Evolutionary conservation across 2,113 vertebrate genomes (phyloP).

Genomic region (Seriola rivoliana): DNA sequence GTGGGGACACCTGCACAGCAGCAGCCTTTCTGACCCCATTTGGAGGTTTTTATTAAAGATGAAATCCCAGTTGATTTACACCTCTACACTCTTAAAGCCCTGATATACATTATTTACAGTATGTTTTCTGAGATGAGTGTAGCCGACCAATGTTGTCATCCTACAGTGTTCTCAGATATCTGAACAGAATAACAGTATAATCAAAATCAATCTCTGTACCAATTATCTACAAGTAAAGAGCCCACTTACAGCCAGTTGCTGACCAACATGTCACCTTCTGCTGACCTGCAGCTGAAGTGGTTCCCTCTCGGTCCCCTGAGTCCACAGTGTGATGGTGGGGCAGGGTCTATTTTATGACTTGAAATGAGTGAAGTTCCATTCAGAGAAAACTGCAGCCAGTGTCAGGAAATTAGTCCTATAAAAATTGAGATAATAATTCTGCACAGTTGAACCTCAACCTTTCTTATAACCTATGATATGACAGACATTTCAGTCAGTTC

Average conservation of each 20-base stretch:
- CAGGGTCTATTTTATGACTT: slow-evolving; percentile 10
- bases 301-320: neutral
- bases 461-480: neutral
- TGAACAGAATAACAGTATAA: neutral
- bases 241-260: neutral
- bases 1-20: slow-evolving; percentile 23
- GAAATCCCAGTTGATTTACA: neutral
- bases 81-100: neutral
- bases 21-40: slow-evolving; percentile 25
- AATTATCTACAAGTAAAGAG: neutral
- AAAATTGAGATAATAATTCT: slow-evolving; percentile 3
- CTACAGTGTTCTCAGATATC: neutral
- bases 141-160: neutral
- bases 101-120: no score
- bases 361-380: slow-evolving; percentile 10
- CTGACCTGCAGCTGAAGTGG: slow-evolving; percentile 6
- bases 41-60: slow-evolving; percentile 19
- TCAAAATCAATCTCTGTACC: neutral
- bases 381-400: neutral
- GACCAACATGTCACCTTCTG: neutral
- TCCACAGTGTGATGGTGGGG: slow-evolving; percentile 4
- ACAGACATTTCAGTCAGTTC: neutral
- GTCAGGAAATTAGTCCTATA: neutral
- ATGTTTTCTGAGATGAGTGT: neutral
- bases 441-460: neutral